These are phyloP conservation scores for Lycaena phlaeas DNA, from an alignment of 2,888 invertebrate species.

Conservation along the genomic window DNA sequence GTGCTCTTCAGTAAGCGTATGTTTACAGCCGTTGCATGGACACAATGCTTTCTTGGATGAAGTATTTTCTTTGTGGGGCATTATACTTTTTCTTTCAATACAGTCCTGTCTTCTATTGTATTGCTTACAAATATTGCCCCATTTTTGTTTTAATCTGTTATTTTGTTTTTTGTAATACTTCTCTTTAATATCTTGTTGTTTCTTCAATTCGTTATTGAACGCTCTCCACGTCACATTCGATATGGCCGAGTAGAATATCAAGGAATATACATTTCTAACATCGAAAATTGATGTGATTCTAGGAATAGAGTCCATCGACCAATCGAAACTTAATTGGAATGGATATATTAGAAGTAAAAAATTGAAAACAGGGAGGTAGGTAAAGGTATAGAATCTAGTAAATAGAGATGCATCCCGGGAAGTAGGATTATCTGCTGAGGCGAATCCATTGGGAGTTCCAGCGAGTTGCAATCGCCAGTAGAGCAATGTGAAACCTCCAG, in stretches of 20 bases:
- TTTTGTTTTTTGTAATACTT: conserved; percentile 57
- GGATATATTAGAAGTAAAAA: conserved; percentile 90
- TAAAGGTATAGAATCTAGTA: conserved; percentile 90
- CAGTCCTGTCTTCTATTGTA: conserved; percentile 53
- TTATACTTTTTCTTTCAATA: conserved; percentile 51
- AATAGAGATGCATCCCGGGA: conserved; percentile 87
- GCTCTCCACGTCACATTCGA: conserved; percentile 56
- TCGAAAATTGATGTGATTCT: conserved; percentile 85
- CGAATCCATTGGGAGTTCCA: conserved; percentile 84
- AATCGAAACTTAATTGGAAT: conserved; percentile 93
- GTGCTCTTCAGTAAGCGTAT: conserved; percentile 77
- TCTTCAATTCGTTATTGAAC: conserved; percentile 47
- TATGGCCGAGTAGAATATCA: conserved; percentile 79
- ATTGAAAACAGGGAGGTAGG: conserved; percentile 93
- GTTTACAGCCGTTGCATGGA: conserved; percentile 79
- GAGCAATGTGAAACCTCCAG: conserved; percentile 79
- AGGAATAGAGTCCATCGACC: conserved; percentile 98
- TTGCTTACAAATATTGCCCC: conserved; percentile 55
- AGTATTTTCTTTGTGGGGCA: conserved; percentile 45
- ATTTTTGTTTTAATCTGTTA: conserved; percentile 55
- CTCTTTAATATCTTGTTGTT: conserved; percentile 46
- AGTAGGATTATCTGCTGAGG: conserved; percentile 96
- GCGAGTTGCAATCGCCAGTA: conserved; percentile 86
- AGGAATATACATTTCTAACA: conserved; percentile 82
- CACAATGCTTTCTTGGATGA: conserved; percentile 54